phyloP scores from a whole-genome alignment of 2,797 vertebrate species.

The Rhadinocentrus ornatus region DNA sequence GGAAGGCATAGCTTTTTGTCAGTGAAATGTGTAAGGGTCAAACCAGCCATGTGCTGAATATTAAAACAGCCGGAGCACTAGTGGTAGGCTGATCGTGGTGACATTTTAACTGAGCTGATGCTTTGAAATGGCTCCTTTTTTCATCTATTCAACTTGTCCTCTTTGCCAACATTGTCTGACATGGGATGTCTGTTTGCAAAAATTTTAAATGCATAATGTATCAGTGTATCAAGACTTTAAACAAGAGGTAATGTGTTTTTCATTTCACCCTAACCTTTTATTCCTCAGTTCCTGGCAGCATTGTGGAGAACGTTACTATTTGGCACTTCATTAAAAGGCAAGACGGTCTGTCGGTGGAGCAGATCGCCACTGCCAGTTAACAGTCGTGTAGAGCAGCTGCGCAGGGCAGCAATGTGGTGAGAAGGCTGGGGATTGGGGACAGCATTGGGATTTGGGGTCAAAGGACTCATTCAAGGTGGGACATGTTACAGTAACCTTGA shows the following conservation, averaged over 20 bases:
- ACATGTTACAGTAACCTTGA: conserved; percentile 76
- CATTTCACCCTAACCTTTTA: conserved; percentile 77
- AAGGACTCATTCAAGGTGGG: conserved; percentile 78
- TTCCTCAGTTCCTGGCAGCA: conserved; percentile 82
- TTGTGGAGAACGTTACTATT: conserved; percentile 85
- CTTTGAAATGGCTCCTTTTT: conserved; percentile 53
- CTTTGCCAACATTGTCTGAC: conserved; percentile 64
- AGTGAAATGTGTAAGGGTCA: conserved; percentile 77
- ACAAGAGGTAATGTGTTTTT: conserved; percentile 85
- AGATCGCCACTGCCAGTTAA: conserved; percentile 84
- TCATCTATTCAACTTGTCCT: conserved; percentile 76
- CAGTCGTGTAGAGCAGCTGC: conserved; percentile 86
- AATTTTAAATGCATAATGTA: conserved; percentile 76
- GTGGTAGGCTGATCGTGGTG: conserved; percentile 72
- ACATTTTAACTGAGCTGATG: conserved; percentile 65
- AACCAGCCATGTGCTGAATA: conserved; percentile 74
- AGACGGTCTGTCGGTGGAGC: conserved; percentile 77
- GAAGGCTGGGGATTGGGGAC: conserved; percentile 75
- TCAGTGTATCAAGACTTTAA: conserved; percentile 84
- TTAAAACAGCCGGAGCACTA: conserved; percentile 76
- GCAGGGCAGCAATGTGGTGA: conserved; percentile 73
- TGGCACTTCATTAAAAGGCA: conserved; percentile 89
- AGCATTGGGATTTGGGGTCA: conserved; percentile 77
- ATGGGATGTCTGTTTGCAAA: conserved; percentile 67
- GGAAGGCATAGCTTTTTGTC: conserved; percentile 84